phyloP scores from a whole-genome alignment of 2,888 invertebrate genomes.

The Drosophila imparisetae region DNA sequence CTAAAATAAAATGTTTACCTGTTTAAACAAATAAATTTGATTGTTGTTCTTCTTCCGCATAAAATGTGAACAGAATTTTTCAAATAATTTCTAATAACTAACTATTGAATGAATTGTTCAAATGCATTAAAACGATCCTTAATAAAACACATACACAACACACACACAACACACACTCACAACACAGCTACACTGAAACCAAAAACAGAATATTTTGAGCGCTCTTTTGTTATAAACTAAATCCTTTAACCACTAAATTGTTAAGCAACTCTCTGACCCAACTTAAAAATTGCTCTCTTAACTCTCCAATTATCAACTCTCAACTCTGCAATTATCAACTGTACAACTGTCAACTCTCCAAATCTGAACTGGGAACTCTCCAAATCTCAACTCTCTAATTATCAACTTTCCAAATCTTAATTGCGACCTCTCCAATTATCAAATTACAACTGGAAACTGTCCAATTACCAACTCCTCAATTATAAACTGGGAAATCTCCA shows the following conservation, averaged over 20 bases:
- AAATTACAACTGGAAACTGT: background rate
- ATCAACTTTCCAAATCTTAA: background rate
- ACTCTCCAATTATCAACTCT: background rate
- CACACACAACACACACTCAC: slow-evolving; percentile 8
- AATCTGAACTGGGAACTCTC: background rate
- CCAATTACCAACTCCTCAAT: background rate
- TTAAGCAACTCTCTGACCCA: slow-evolving; percentile 15
- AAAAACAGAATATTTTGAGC: slow-evolving; percentile 25
- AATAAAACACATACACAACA: background rate
- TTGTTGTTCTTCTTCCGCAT: background rate
- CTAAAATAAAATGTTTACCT: background rate
- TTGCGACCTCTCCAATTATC: background rate
- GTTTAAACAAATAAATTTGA: background rate
- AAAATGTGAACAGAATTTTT: background rate
- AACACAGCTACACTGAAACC: slow-evolving; percentile 11
- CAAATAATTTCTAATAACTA: background rate
- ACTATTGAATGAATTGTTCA: background rate
- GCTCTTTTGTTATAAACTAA: slow-evolving; percentile 29
- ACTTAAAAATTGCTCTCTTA: slow-evolving; percentile 2
- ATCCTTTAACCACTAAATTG: slow-evolving; percentile 41
- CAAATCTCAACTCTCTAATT: background rate
- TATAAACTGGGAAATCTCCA: background rate
- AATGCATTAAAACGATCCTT: background rate
- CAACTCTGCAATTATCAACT: background rate
- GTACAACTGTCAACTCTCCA: background rate